A percentile compares a stretch with the other conserved stretches of the same genome.
These are phyloP conservation scores for Lacerta agilis DNA, from an alignment of 2,797 vertebrate genomes.

Conservation along the genomic window DNA sequence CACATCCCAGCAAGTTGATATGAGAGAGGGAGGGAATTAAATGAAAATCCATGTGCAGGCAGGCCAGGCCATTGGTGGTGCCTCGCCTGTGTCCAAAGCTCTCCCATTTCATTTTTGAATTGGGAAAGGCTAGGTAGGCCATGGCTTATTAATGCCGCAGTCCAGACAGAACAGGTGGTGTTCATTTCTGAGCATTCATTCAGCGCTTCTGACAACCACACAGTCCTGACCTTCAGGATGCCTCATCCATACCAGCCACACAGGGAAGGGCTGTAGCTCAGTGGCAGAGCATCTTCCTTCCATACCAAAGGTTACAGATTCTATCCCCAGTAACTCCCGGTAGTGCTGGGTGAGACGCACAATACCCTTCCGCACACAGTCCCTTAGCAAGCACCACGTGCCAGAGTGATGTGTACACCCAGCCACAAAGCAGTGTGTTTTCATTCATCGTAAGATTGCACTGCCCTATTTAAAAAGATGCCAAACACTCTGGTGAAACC, in stretches of 20 bases:
- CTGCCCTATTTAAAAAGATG: neutral
- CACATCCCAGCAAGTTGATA: neutral
- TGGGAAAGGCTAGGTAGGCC: neutral
- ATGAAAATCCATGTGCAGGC: neutral
- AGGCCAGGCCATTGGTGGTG: neutral
- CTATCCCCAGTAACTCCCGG: too few species aligned
- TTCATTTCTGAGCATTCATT: neutral
- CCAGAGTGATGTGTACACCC: too few species aligned
- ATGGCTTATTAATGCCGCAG: neutral
- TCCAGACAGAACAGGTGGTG: neutral
- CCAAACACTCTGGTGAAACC: neutral
- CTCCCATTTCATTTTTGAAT: neutral
- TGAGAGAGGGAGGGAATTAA: neutral
- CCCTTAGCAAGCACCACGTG: neutral
- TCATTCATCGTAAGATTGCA: too few species aligned
- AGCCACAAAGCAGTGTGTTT: neutral
- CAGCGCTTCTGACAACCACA: neutral
- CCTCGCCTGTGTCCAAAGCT: neutral
- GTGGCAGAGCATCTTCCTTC: too few species aligned
- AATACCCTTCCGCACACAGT: neutral
- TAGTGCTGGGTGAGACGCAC: too few species aligned
- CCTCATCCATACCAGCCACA: neutral
- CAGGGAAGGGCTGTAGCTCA: too few species aligned
- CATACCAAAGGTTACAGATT: too few species aligned
- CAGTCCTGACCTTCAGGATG: neutral